Conservation (phyloP, 2,113 vertebrate species). For the Loxodonta africana region DNA sequence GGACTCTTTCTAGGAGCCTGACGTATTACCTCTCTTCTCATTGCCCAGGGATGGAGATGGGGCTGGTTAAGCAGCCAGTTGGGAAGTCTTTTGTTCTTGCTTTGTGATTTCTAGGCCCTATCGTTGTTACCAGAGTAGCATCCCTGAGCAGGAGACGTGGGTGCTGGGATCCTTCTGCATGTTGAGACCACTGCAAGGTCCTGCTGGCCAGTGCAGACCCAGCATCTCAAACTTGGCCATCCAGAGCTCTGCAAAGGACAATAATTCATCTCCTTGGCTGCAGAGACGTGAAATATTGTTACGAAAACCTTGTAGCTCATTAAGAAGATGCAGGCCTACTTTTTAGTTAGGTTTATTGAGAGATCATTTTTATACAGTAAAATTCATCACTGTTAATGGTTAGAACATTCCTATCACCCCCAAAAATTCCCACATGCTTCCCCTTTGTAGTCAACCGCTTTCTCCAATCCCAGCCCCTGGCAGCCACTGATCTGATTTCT, state of each 20-base stretch:
- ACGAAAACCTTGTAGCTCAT: neutral
- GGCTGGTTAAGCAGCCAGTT: neutral
- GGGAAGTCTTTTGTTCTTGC: neutral
- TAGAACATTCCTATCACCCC: neutral
- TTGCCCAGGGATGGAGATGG: neutral
- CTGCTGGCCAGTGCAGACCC: neutral
- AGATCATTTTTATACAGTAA: neutral
- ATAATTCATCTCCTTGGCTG: fast-evolving
- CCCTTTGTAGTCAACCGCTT: neutral
- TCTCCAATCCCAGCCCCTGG: no score
- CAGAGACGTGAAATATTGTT: neutral
- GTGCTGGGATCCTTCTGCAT: neutral
- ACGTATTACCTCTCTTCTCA: fast-evolving
- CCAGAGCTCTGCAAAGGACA: neutral
- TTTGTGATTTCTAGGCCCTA: neutral
- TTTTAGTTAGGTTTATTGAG: neutral
- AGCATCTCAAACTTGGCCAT: neutral
- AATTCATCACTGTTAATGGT: neutral
- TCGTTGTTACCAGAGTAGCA: neutral
- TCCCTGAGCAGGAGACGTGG: fast-evolving
- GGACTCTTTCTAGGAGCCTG: neutral
- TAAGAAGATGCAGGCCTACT: neutral
- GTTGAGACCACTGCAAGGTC: neutral
- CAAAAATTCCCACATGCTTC: neutral
- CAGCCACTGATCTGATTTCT: no score